Percentiles rank a stretch among this genome's conserved stretches.
phyloP scores from a whole-genome alignment of 2,113 vertebrate species.

The Cricetomys ansorgei region DNA sequence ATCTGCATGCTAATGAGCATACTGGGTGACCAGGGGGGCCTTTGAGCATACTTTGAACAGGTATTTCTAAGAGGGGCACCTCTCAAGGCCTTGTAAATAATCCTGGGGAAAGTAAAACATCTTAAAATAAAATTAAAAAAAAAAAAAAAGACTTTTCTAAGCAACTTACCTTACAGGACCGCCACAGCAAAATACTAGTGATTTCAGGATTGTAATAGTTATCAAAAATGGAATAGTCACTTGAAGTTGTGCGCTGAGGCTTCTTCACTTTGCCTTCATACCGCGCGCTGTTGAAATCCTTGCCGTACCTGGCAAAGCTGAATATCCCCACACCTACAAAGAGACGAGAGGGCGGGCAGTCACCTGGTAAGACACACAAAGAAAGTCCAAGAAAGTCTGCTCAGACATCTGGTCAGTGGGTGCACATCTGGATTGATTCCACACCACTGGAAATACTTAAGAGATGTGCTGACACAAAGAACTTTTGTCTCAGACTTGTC shows the following conservation, averaged over 20 bases:
- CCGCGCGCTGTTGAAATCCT: slow-evolving; percentile 86
- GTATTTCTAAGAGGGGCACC: accelerated
- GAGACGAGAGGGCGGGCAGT: background rate
- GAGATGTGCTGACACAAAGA: background rate
- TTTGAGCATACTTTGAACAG: background rate
- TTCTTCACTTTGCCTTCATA: slow-evolving; percentile 87
- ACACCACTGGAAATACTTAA: accelerated
- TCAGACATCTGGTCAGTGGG: background rate
- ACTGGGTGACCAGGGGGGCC: background rate
- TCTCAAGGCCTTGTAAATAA: background rate
- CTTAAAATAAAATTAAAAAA: background rate
- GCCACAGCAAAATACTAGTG: slow-evolving; percentile 85
- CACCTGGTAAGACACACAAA: background rate
- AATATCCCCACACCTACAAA: slow-evolving; percentile 90
- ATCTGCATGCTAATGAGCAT: background rate
- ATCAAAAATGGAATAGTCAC: slow-evolving; percentile 86
- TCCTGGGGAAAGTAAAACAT: background rate
- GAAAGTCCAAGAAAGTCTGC: background rate
- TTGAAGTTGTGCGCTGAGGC: slow-evolving; percentile 57
- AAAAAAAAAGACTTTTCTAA: background rate
- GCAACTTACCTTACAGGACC: slow-evolving; percentile 85
- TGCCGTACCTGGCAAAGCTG: slow-evolving; percentile 91
- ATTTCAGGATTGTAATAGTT: slow-evolving; percentile 85
- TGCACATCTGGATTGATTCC: background rate
- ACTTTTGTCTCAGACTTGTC: background rate